A percentile compares a stretch with the other conserved stretches of the same genome.
Evolutionary conservation across 2,888 invertebrate species (phyloP).

Genomic region (Ditula angustiorana): DNA sequence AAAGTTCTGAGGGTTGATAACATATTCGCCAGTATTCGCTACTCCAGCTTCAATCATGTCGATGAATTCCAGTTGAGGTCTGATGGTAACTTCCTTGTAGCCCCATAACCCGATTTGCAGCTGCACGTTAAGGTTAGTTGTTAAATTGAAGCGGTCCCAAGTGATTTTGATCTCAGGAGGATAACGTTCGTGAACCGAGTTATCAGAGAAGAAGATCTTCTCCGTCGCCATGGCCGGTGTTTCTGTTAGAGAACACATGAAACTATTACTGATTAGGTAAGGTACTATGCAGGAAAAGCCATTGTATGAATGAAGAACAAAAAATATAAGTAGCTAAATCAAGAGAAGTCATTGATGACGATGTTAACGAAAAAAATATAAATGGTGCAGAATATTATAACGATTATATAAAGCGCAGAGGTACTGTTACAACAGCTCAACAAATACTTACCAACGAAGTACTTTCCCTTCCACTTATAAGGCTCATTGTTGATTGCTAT

Average conservation of each 20-base stretch:
- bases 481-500: slow-evolving; percentile 93
- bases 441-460: slow-evolving; percentile 91
- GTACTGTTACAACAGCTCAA: not conserved
- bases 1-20: slow-evolving; percentile 90
- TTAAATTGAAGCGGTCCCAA: slow-evolving; percentile 95
- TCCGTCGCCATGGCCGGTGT: slow-evolving; percentile 95
- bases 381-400: not conserved
- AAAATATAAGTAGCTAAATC: too few species aligned
- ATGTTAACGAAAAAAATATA: not conserved
- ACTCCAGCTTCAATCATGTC: slow-evolving; percentile 88
- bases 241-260: slow-evolving; percentile 81
- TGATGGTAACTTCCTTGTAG: slow-evolving; percentile 93
- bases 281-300: too few species aligned
- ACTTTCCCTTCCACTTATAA: slow-evolving; percentile 96
- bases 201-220: slow-evolving; percentile 92
- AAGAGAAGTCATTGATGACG: not conserved
- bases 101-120: slow-evolving; percentile 95
- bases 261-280: not conserved
- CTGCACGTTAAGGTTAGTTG: slow-evolving; percentile 90
- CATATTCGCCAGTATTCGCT: slow-evolving; percentile 89
- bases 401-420: not conserved
- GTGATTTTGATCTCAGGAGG: slow-evolving; percentile 91
- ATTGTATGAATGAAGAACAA: too few species aligned
- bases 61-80: slow-evolving; percentile 93
- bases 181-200: slow-evolving; percentile 89